phyloP scores from a whole-genome alignment of 1,140 invertebrate species.

The Monochamus saltuarius region DNA sequence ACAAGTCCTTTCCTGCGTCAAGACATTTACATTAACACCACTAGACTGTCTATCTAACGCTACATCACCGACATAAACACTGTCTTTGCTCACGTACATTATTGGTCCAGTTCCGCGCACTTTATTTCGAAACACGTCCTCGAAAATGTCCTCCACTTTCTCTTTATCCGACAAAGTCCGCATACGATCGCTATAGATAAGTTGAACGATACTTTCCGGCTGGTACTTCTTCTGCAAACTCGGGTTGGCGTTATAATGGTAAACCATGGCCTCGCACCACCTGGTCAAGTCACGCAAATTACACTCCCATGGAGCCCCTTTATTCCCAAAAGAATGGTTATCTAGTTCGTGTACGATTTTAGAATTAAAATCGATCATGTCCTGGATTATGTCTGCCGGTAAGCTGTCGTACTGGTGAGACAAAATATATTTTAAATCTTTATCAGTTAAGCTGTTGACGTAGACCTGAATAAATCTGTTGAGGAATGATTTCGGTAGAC shows the following conservation, averaged over 20 bases:
- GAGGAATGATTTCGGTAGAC: constrained; percentile 94
- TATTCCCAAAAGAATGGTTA: constrained; percentile 66
- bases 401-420: constrained; percentile 58
- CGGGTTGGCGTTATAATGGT: constrained; percentile 26
- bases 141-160: constrained; percentile 62
- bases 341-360: constrained; percentile 67
- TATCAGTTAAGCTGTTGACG: constrained; percentile 73
- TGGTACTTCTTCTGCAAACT: constrained; percentile 17
- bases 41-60: constrained; percentile 53
- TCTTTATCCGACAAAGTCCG: constrained; percentile 70
- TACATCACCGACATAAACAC: constrained; percentile 63
- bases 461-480: constrained; percentile 98
- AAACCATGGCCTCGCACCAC: constrained; percentile 76
- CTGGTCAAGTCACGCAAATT: constrained; percentile 93
- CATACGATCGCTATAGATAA: constrained; percentile 84
- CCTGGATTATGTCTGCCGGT: constrained; percentile 59
- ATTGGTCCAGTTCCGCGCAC: constrained; percentile 56
- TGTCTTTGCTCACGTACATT: constrained; percentile 56
- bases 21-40: constrained; percentile 49
- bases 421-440: constrained; percentile 73
- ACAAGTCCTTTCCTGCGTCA: constrained; percentile 55
- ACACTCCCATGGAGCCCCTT: constrained; percentile 95
- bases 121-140: constrained; percentile 57
- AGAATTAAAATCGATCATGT: constrained; percentile 83
- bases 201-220: constrained; percentile 56